Conservation (phyloP, 2,113 vertebrate genomes). For the Callipepla squamata region DNA sequence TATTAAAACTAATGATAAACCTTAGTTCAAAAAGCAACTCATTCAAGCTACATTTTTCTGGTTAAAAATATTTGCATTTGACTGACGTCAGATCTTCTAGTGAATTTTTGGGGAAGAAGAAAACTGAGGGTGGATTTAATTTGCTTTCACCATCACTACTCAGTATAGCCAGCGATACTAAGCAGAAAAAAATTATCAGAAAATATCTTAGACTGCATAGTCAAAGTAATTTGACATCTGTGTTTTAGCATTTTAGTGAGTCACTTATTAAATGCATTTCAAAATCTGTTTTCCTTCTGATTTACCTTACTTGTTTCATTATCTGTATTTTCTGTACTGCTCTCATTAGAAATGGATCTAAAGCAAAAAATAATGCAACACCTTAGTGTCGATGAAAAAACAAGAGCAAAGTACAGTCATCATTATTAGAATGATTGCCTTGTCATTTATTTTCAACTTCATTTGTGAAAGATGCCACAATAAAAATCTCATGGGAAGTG, state of each 20-base stretch:
- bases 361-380: not conserved
- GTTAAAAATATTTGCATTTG: not conserved
- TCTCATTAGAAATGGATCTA: slow-evolving; percentile 4
- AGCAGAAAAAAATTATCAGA: slow-evolving; percentile 30
- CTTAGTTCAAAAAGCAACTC: not conserved
- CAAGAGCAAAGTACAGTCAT: not conserved
- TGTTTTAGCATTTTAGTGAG: slow-evolving; percentile 25
- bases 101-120: not conserved
- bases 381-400: not conserved
- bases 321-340: not conserved
- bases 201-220: not conserved
- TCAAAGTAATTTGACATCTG: slow-evolving; percentile 35
- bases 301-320: slow-evolving; percentile 30
- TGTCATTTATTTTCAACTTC: not conserved
- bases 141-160: not conserved
- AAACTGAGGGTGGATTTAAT: not conserved
- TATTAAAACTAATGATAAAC: not conserved
- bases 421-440: not conserved
- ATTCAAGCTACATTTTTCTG: not conserved
- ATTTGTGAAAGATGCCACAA: not conserved
- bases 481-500: not conserved
- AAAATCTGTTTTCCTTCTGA: slow-evolving; percentile 39
- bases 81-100: not conserved
- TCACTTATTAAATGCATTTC: slow-evolving; percentile 45
- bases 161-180: not conserved